Evolutionary conservation across 2,888 invertebrate genomes (phyloP).

Genomic region (Augiades crinisus): DNA sequence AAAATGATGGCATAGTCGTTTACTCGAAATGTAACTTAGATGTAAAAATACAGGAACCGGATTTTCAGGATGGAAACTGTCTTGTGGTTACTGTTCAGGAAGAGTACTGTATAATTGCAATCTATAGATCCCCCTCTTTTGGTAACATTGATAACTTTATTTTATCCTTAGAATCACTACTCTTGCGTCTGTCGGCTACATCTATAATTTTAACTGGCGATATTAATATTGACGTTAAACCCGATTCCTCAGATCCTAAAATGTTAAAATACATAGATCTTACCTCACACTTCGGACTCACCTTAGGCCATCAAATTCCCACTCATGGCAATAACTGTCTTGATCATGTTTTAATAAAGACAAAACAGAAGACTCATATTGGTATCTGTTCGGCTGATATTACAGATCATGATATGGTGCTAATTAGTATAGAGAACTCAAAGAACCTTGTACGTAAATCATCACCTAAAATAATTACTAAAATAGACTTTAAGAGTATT

Average conservation of each 20-base stretch:
- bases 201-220: background rate
- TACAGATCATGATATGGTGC: background rate
- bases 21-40: too few relatives aligned
- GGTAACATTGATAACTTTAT: too few relatives aligned
- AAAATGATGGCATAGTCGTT: too few relatives aligned
- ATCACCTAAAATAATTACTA: background rate
- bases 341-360: background rate
- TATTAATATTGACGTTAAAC: background rate
- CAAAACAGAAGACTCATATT: background rate
- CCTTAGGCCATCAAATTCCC: background rate
- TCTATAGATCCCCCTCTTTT: too few relatives aligned
- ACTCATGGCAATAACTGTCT: background rate
- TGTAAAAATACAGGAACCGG: too few relatives aligned
- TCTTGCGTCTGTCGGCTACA: too few relatives aligned
- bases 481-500: too few relatives aligned
- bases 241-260: background rate
- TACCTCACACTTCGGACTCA: background rate
- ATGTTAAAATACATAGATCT: background rate
- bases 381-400: background rate
- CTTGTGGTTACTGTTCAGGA: too few relatives aligned
- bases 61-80: too few relatives aligned
- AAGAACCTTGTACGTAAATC: too few relatives aligned
- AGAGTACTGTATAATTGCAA: too few relatives aligned
- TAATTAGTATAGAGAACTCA: background rate
- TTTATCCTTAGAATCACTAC: too few relatives aligned